A percentile compares a stretch with the other conserved stretches of the same genome.
phyloP scores from a whole-genome alignment of 2,797 vertebrate genomes.

The Tauraco hartlaubi region DNA sequence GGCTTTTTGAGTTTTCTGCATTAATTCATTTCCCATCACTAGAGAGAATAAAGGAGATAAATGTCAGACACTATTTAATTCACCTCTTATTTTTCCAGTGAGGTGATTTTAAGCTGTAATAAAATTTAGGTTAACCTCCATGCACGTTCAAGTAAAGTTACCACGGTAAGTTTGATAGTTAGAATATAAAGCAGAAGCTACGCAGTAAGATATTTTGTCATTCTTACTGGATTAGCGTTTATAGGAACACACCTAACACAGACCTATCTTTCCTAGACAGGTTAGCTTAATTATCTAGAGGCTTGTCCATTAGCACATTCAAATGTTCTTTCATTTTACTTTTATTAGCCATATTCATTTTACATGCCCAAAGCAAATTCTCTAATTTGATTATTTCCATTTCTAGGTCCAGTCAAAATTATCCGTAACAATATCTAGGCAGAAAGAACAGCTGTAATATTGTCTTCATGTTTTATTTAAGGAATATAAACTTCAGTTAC shows the following conservation, averaged over 20 bases:
- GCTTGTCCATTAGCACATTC: not conserved
- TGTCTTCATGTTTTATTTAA: slow-evolving; percentile 3
- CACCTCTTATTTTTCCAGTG: not conserved
- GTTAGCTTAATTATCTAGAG: not conserved
- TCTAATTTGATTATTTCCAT: not conserved
- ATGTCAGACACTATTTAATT: not conserved
- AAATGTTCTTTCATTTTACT: slow-evolving; percentile 6
- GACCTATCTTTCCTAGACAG: not conserved
- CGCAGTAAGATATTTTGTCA: not conserved
- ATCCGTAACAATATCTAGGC: not conserved
- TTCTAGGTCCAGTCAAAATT: not conserved
- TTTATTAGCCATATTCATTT: not conserved
- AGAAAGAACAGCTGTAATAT: not conserved
- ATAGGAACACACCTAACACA: not conserved
- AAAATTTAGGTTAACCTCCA: not conserved
- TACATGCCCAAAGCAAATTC: not conserved
- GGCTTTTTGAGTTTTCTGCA: not conserved
- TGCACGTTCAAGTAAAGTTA: not conserved
- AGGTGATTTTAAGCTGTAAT: not conserved
- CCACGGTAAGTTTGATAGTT: not conserved
- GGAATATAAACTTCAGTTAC: not conserved
- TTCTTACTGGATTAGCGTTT: not conserved
- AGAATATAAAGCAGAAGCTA: not conserved
- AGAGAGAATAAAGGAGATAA: not conserved
- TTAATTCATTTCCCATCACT: not conserved